Conservation (phyloP, 92 coral and sea anemone species). For the Palythoa grandiflora region DNA sequence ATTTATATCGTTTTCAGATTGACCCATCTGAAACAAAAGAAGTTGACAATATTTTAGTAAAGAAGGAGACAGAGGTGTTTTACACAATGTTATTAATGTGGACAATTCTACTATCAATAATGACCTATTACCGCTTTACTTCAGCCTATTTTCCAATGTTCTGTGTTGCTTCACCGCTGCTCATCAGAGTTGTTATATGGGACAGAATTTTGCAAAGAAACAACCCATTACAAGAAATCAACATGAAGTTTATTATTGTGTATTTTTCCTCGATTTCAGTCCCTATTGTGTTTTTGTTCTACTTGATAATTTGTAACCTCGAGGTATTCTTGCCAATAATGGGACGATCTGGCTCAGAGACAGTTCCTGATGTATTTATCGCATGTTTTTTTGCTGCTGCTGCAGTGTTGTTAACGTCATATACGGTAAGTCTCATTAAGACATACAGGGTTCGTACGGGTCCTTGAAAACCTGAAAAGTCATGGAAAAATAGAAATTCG, state of each 20-base stretch:
- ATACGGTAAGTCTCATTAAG: conserved; percentile 77
- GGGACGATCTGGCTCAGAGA: conserved; percentile 87
- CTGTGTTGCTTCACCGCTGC: conserved; percentile 78
- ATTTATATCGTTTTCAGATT: not conserved
- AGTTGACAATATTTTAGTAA: conserved; percentile 32
- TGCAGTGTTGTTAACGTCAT: conserved; percentile 75
- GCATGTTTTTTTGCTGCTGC: conserved; percentile 71
- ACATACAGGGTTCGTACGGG: not conserved
- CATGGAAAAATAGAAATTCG: no score
- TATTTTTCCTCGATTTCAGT: conserved; percentile 62
- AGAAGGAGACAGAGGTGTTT: conserved; percentile 79
- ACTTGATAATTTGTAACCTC: conserved; percentile 58
- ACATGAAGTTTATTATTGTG: conserved; percentile 53
- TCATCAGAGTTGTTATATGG: conserved; percentile 82
- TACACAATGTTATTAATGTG: conserved; percentile 83
- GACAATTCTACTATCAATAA: conserved; percentile 76
- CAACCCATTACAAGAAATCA: conserved; percentile 19
- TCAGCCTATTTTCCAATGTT: conserved; percentile 91
- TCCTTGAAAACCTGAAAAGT: no score
- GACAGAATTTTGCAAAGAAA: conserved; percentile 68
- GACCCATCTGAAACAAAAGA: conserved; percentile 2
- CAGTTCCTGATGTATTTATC: conserved; percentile 85
- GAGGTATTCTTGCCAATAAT: conserved; percentile 89
- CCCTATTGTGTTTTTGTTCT: conserved; percentile 76
- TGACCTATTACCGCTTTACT: conserved; percentile 85